Conservation (phyloP, 2,888 invertebrate genomes). For the Scelioninae gen. 2 region DNA sequence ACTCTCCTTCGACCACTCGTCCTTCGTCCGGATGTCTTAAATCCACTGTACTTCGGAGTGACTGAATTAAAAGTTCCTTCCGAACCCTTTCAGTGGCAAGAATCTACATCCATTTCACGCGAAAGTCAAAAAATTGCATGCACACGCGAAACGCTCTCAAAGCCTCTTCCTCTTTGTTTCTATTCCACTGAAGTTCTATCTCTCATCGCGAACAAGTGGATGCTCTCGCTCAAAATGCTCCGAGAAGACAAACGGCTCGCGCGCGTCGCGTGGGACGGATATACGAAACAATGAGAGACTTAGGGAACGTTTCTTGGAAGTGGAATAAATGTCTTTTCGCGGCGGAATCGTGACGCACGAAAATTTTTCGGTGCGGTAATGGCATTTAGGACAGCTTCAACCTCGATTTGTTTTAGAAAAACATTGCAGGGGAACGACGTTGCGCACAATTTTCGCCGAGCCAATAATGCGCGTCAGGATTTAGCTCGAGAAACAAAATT, state of each 20-base stretch:
- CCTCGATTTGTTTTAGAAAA: conserved; percentile 36
- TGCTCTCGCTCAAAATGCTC: conserved; percentile 21
- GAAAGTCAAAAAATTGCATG: neutral
- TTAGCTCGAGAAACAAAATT: no score
- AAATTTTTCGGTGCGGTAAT: conserved; percentile 33
- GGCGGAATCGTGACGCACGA: conserved; percentile 41
- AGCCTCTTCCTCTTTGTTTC: conserved; percentile 40
- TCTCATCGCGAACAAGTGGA: conserved; percentile 33
- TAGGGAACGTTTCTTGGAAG: conserved; percentile 42
- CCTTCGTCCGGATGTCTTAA: neutral
- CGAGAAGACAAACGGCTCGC: conserved; percentile 39
- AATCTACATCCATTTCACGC: no score
- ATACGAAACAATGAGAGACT: conserved; percentile 43
- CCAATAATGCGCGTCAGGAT: neutral
- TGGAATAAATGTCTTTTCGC: conserved; percentile 41
- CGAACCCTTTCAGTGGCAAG: neutral
- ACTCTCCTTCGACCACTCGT: neutral
- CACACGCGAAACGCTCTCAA: no score
- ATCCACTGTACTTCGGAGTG: no score
- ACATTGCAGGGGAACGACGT: neutral
- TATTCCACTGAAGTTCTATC: conserved; percentile 34
- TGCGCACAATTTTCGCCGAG: neutral
- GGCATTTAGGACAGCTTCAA: conserved; percentile 31
- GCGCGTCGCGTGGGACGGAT: conserved; percentile 44
- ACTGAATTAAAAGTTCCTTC: neutral